A percentile compares a stretch with the other conserved stretches of the same genome.
phyloP scores from a whole-genome alignment of 2,888 invertebrate species.

The Ochropleura plecta region DNA sequence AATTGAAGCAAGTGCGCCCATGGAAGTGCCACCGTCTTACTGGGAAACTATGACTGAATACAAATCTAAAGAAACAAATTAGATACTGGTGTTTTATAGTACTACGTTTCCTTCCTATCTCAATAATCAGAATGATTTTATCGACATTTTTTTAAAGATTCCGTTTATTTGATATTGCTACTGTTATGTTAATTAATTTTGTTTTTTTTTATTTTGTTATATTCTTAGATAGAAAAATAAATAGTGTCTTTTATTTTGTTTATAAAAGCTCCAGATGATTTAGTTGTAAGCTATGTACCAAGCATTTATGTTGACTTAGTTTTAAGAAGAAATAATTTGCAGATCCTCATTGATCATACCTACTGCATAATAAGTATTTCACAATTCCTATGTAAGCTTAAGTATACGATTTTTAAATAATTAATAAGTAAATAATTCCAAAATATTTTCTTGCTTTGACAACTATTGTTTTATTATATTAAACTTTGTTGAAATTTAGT shows the following conservation, averaged over 20 bases:
- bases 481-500: background rate
- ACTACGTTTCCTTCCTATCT: too few relatives aligned
- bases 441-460: slow-evolving; percentile 4
- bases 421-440: slow-evolving; percentile 1
- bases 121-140: background rate
- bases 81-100: background rate
- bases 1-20: background rate
- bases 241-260: slow-evolving; percentile 3
- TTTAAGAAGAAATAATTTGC: background rate
- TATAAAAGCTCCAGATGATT: background rate
- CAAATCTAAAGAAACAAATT: background rate
- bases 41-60: slow-evolving; percentile 9
- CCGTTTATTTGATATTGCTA: background rate
- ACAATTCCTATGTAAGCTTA: slow-evolving; percentile 7
- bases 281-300: background rate
- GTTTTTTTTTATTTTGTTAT: slow-evolving; percentile 12
- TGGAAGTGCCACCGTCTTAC: background rate
- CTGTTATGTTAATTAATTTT: background rate
- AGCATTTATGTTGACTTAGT: background rate
- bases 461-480: slow-evolving; percentile 4
- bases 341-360: background rate
- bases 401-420: background rate
- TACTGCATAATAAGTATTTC: background rate
- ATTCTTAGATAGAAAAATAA: slow-evolving; percentile 14
- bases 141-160: background rate